A percentile compares a stretch with the other conserved stretches of the same genome.
Conservation (phyloP, 53 echinoderm and acorn worm genomes). For the Echinometra lucunter region DNA sequence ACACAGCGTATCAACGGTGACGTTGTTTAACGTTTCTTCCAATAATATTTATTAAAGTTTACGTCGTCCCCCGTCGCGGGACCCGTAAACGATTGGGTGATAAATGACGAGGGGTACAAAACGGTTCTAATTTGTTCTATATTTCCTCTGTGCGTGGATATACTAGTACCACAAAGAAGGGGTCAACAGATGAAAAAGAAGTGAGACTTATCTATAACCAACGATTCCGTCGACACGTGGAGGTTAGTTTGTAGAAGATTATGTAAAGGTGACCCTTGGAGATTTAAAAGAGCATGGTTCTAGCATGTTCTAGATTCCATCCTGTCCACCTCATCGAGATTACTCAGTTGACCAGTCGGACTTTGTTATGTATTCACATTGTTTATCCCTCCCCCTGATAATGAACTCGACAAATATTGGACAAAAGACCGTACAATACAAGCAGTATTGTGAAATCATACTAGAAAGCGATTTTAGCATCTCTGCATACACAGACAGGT, state of each 20-base stretch:
- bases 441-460: background rate
- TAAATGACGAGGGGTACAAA: constrained; percentile 61
- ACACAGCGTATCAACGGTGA: constrained; percentile 53
- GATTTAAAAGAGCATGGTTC: background rate
- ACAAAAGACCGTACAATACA: background rate
- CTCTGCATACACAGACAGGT: no score
- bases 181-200: background rate
- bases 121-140: constrained; percentile 39
- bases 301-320: no score
- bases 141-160: background rate
- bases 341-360: background rate
- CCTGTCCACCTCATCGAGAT: background rate
- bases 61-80: constrained; percentile 58
- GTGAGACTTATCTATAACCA: constrained; percentile 16
- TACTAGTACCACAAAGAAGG: background rate
- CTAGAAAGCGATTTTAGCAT: background rate
- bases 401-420: background rate
- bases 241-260: constrained; percentile 24
- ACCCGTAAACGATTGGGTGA: constrained; percentile 65
- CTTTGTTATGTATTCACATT: background rate
- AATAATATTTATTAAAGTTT: constrained; percentile 72
- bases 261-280: constrained; percentile 5
- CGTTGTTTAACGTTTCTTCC: constrained; percentile 70
- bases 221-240: constrained; percentile 14
- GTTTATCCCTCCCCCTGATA: background rate